Evolutionary conservation across 2,888 invertebrate species (phyloP), one percentile per base, ranked within the genome.

Genomic region (Disparrhopalites patrizii): DNA sequence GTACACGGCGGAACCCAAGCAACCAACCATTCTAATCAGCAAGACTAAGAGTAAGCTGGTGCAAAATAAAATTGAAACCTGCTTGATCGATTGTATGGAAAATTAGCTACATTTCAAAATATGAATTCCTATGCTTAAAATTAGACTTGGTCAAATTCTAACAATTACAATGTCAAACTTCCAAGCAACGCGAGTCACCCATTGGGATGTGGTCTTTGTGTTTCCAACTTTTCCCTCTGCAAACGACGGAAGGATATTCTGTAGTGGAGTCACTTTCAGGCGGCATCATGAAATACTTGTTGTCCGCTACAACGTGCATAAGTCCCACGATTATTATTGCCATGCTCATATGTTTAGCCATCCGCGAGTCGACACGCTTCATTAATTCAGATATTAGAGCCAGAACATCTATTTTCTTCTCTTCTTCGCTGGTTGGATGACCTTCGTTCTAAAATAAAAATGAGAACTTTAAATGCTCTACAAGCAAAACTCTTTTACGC

Each of bases 261-360:
- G 40, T 5, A n/a, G 58, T 51, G 7, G 8, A 7, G 23, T 62
- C 68, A 1, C 28, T 10, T 33, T 60, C 51, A 23, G 68, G 65
- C 8, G 66, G 31, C 0, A 65, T 18, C 47, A 75, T 62, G 33
- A 75, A 75, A 25, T 73, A 40, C 40, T 67, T 64, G 10, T 68
- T 67, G 15, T 75, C 74, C 3, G 68, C 73, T 7, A 75, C 69
- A 30, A 75, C 73, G 47, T 74, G 74, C 66, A 74, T 68, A 7
- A 74, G 52, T 0, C 71, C 74, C 5, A 74, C 73, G 5, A 71
- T 58, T 43, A 71, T 63, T 13, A 74, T 70, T 0, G 72, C 57
- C 18, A 72, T 66, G 1, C 69, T 66, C 62, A 74, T 55, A 25
- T 70, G 62, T 27, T 70, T 68, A 8, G 61, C 62, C 18, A 66